phyloP scores from a whole-genome alignment of 2,888 invertebrate species.

The Girardia tigrina region DNA sequence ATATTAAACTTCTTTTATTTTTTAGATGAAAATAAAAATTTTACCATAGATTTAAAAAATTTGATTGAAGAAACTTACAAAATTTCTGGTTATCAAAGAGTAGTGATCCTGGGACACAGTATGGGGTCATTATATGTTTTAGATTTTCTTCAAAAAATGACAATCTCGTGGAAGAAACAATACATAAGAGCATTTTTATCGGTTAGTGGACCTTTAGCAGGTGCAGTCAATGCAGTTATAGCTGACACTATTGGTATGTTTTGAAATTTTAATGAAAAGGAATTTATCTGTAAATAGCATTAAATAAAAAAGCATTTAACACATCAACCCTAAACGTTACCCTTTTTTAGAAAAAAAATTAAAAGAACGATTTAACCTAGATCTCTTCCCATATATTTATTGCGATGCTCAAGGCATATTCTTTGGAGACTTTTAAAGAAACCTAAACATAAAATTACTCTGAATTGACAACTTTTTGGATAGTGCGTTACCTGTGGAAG shows the following conservation, averaged over 20 bases:
- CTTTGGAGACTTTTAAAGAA: no score
- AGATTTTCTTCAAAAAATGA: conserved; percentile 30
- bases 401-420: no score
- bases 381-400: no score
- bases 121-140: conserved; percentile 30
- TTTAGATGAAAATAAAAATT: conserved; percentile 6
- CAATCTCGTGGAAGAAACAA: conserved; percentile 32
- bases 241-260: conserved; percentile 33
- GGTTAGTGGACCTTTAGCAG: conserved; percentile 32
- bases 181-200: conserved; percentile 32
- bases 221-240: conserved; percentile 32
- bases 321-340: no score
- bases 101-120: conserved; percentile 35
- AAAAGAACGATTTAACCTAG: no score
- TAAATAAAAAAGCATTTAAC: no score
- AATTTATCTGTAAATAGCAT: no score
- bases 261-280: no score
- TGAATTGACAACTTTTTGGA: no score
- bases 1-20: not conserved
- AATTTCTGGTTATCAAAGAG: not conserved
- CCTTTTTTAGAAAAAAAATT: no score
- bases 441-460: no score
- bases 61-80: conserved; percentile 32
- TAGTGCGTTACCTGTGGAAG: no score
- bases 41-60: conserved; percentile 17